Evolutionary conservation across 1,140 invertebrate genomes (phyloP), one percentile per base, ranked within the genome.

Genomic region (Cylas formicarius): DNA sequence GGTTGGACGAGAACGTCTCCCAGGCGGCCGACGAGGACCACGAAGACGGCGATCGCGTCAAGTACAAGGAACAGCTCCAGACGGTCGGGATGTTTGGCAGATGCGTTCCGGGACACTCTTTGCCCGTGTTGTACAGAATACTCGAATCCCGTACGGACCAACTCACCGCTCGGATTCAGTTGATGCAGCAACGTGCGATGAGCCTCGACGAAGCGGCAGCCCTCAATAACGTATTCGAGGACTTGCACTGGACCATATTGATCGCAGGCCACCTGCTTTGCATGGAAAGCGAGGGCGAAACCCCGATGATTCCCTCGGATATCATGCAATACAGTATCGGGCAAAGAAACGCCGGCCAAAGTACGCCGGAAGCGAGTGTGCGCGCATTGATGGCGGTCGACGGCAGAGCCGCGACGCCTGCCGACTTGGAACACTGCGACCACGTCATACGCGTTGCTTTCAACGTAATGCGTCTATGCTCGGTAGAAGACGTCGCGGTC

Each of bases 171-270:
- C 77, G 80, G 37, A 62, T 88, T 4, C 80, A 82, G 50, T 60
- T 72, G 44, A 72, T 81, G 70, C 72, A 76, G 56, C 73, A 68
- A 62, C 66, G 75, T 28, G 68, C 73, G 23, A 63, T 76, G 52
- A 75, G 70, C 18, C 69, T 73, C 8, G 71, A 71, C 21, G 73
- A 76, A 35, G 72, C 73, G 0, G 60, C 60, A 10, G 57, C 65
- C 36, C 58, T 88, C 8, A 69, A 75, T 44, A 73, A 68, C 48
- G 55, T 87, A 1, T 86, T 84, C 63, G 89, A 94, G 69, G 89
- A 94, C 69, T 65, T 94, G 2, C 89, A 93, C 64, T 94, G 90
- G 90, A 73, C 88, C 13, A 62, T 92, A 3, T 72, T 94, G 43
- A 80, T 91, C 38, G 69, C 83, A 46, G 85, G 86, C 72, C 74